Base-by-base conservation (phyloP, 2,113 vertebrate genomes). In the Pao palembangensis region DNA sequence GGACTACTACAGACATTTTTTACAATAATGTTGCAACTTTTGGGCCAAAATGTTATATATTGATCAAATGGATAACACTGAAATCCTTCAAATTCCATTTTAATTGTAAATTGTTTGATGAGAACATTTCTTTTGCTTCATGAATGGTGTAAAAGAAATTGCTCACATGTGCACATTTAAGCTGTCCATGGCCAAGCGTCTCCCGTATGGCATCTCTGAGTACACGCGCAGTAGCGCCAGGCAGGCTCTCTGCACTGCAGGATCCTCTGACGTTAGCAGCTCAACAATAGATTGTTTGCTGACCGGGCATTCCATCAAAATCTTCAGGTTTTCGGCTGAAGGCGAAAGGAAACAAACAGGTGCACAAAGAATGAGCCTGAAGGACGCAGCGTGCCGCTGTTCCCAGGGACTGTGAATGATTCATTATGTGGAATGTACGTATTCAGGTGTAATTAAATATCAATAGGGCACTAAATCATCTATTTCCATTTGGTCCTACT, bases 281-380 rank as follows among this genome's bases (percentile, higher is more conserved):
- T 79, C 11, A n/a, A 91, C 78, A 58, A 94, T 67, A 63, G 87
- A 83, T 8, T 70, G n/a, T 3, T 64, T 87, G 28, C 73, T 62
- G 5, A 62, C 55, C 0, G 88, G 75, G 51, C 77, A 74, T n/a
- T 64, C 65, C 78, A 97, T 38, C 4, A 97, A 80, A 3, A 92
- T 52, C 34, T 73, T 90, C 75, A 94, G 93, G 56, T 99, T 98
- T 75, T 93, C 93, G 51, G 94, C 95, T 98, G 86, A 41, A 87
- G 78, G 20, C 18, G 47, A 51, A 76, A 3, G 64, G 20, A 28
- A 62, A 67, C 48, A 63, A 14, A 50, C 12, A 38, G 10, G 4
- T 47, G 34, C 34, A 12, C 8, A 12, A 38, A 38, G 34, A 38
- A 11, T 38, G 34, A 38, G 34, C 34, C 11, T 2, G 10, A 38